These are phyloP conservation scores for Crambe crambe DNA, from an alignment of 37 sponge, comb jelly and placozoan genomes.

Conservation along the genomic window DNA sequence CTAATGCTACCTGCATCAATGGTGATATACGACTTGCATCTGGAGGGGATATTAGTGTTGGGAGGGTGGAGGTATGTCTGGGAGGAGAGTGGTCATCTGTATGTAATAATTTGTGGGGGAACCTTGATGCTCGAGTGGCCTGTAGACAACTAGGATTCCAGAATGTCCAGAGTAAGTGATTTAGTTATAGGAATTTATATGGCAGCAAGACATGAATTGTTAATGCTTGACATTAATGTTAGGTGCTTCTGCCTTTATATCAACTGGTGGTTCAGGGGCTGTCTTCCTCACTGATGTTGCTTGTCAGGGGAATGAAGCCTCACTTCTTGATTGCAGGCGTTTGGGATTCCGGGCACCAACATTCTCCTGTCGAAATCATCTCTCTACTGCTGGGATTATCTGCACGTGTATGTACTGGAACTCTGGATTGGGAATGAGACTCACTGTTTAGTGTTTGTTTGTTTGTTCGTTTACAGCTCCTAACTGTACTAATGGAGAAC, in stretches of 20 bases:
- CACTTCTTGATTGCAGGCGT: not conserved
- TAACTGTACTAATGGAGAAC: conserved; percentile 10
- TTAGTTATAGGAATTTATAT: too few species aligned
- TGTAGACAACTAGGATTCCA: conserved; percentile 15
- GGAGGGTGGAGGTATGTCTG: conserved; percentile 20
- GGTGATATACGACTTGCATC: conserved; percentile 16
- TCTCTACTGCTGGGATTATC: not conserved
- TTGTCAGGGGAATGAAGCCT: conserved; percentile 6
- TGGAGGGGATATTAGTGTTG: not conserved
- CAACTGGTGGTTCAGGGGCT: not conserved
- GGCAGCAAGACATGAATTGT: not conserved
- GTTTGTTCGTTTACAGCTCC: not conserved
- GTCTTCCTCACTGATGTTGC: not conserved
- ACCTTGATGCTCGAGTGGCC: conserved; percentile 4
- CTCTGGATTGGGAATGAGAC: not conserved
- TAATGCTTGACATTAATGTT: not conserved
- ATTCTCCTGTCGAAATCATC: not conserved
- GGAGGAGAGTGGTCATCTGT: conserved; percentile 2
- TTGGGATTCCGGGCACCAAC: not conserved
- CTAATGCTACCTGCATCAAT: conserved; percentile 18
- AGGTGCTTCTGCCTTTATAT: not conserved
- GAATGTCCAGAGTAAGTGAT: conserved; percentile 4
- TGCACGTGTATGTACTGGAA: not conserved
- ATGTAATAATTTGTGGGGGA: not conserved
- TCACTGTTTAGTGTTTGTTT: not conserved